These are phyloP conservation scores for Mustela lutreola DNA, from an alignment of 2,113 vertebrate species.

Conservation along the genomic window DNA sequence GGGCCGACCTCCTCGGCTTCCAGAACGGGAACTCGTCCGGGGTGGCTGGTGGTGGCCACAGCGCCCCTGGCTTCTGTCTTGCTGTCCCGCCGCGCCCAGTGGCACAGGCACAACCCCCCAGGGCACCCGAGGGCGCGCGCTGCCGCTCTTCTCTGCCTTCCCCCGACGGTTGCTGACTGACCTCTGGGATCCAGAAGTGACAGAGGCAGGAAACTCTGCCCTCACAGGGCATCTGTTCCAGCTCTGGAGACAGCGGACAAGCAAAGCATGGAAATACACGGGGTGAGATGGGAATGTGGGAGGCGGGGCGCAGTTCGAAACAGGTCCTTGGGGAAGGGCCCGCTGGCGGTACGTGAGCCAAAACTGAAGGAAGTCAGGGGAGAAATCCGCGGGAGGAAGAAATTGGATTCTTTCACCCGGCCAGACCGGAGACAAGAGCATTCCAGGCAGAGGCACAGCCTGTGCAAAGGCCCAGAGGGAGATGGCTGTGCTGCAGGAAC, in stretches of 20 bases:
- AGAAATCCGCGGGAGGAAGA: neutral
- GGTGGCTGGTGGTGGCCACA: accelerated
- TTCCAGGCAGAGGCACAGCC: neutral
- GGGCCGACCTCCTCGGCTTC: neutral
- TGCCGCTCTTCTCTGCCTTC: neutral
- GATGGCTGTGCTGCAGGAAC: neutral
- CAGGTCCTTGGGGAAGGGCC: neutral
- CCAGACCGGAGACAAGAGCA: neutral
- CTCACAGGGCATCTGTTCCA: accelerated
- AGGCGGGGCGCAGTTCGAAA: neutral
- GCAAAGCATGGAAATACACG: neutral
- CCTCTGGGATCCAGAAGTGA: neutral
- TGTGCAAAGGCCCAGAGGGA: neutral
- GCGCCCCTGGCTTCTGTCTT: neutral
- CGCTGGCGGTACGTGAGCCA: neutral
- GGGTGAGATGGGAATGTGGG: no score
- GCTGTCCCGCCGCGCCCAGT: accelerated
- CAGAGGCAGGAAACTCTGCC: neutral
- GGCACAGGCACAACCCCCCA: accelerated
- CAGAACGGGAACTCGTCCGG: accelerated
- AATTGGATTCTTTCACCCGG: neutral
- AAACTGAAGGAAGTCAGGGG: neutral
- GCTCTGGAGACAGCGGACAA: neutral
- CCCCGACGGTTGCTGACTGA: neutral
- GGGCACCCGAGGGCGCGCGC: neutral